Evolutionary conservation across 2,888 invertebrate genomes (phyloP).

Genomic region (Cepaea hortensis): DNA sequence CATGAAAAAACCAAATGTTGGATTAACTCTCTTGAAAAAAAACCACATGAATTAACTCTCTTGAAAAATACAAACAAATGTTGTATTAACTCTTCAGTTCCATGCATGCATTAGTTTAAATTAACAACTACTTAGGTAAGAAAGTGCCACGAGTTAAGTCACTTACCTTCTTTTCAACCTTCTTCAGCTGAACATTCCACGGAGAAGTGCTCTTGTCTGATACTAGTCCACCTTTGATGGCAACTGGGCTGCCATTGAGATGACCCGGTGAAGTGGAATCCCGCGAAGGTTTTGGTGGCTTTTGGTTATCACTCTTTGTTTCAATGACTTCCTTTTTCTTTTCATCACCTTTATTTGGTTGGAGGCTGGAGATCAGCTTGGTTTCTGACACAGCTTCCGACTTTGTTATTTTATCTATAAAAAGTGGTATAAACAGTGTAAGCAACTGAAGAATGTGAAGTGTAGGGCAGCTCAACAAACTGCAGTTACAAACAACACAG

Average conservation of each 20-base stretch:
- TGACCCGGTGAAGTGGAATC: not conserved
- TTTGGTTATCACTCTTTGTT: conserved; percentile 8
- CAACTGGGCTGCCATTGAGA: not conserved
- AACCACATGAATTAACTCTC: too few relatives aligned
- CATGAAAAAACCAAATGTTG: too few relatives aligned
- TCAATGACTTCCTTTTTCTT: conserved; percentile 36
- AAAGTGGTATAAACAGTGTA: not conserved
- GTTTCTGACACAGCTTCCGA: not conserved
- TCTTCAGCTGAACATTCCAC: conserved; percentile 37
- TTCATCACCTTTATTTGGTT: not conserved
- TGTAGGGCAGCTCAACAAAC: too few relatives aligned
- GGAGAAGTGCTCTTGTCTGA: conserved; percentile 30
- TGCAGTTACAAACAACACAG: too few relatives aligned
- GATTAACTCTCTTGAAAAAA: too few relatives aligned
- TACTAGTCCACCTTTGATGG: not conserved
- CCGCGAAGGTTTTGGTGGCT: not conserved
- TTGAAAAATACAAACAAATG: too few relatives aligned
- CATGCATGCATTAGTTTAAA: too few relatives aligned
- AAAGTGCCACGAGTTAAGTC: not conserved
- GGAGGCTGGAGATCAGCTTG: not conserved
- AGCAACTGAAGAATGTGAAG: too few relatives aligned
- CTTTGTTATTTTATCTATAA: not conserved
- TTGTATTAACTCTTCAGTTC: too few relatives aligned
- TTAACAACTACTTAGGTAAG: not conserved
- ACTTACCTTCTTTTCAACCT: conserved; percentile 38